Base-by-base conservation (phyloP, 1,140 invertebrate genomes). In the Philotrypesis tridentata region DNA sequence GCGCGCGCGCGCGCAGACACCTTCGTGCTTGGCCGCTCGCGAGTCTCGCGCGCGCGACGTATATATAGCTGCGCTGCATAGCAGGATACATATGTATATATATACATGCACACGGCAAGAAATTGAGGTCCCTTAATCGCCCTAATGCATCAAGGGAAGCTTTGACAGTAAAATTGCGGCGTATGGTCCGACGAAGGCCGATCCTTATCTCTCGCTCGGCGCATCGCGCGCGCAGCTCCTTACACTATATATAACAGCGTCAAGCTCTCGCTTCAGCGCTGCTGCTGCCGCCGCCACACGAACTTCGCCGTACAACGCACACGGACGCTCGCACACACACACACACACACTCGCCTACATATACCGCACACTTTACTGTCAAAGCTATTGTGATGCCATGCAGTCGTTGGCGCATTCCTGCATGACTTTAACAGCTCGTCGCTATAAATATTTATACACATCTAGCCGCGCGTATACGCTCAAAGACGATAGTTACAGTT, bases 51-150 rank as follows among this genome's bases (percentile, higher is more conserved):
- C 43, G 33, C 61, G 48, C 48, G 4, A 55, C 21, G 48, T 55
- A 55, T 48, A 17, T 0, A 48, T 4, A 48, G 2, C 12, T 17
- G 48, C 1, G 43, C 5, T n/a, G n/a, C n/a, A n/a, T n/a, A n/a
- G n/a, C n/a, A n/a, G n/a, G n/a, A n/a, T n/a, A n/a, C n/a, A n/a
- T n/a, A n/a, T n/a, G n/a, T n/a, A n/a, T n/a, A n/a, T n/a, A n/a
- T 21, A 48, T n/a, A 55, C 3, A 55, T 40, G 43, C n/a, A 61
- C 21, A 37, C 31, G 8, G 31, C 68, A 21, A 72, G n/a, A 87
- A 89, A 88, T 89, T 88, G 87, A 85, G 84, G 83, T 81, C 79
- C 85, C 78, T 83, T 88, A 88, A 88, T 89, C 87, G 87, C 77
- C 82, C 83, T 80, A 84, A 87, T 87, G 83, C 86, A 89, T 88